These are phyloP conservation scores for Acridotheres tristis DNA, from an alignment of 2,797 vertebrate genomes.

Conservation along the genomic window DNA sequence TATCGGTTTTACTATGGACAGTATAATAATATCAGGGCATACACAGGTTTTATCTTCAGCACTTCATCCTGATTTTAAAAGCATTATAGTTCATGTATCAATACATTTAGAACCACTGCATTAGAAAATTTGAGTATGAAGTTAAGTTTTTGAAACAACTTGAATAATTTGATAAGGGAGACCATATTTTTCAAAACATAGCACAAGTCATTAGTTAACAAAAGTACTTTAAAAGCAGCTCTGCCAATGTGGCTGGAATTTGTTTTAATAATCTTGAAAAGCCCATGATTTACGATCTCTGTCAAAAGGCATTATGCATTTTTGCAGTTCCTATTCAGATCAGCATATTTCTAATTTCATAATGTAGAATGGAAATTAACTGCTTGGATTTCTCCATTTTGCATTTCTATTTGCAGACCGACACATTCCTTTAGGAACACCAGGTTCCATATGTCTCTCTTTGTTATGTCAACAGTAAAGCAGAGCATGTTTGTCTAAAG, in stretches of 20 bases:
- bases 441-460: not conserved
- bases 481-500: conserved; percentile 3
- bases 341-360: conserved; percentile 37
- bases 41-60: not conserved
- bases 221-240: conserved; percentile 30
- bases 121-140: not conserved
- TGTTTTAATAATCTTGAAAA: conserved; percentile 53
- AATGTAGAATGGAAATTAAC: conserved; percentile 49
- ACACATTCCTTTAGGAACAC: conserved; percentile 20
- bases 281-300: conserved; percentile 42
- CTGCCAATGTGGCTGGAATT: conserved; percentile 11
- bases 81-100: not conserved
- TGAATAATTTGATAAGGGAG: not conserved
- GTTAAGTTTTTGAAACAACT: not conserved
- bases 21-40: not conserved
- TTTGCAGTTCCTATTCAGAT: conserved; percentile 36
- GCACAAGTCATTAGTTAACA: not conserved
- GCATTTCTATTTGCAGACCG: conserved; percentile 17
- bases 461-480: conserved; percentile 32
- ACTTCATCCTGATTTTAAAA: not conserved
- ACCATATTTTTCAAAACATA: not conserved
- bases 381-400: not conserved
- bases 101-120: not conserved
- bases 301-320: conserved; percentile 44
- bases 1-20: not conserved